A percentile compares a stretch with the other conserved stretches of the same genome.
Evolutionary conservation across 2,113 vertebrate species (phyloP).

Genomic region (Dascyllus trimaculatus): DNA sequence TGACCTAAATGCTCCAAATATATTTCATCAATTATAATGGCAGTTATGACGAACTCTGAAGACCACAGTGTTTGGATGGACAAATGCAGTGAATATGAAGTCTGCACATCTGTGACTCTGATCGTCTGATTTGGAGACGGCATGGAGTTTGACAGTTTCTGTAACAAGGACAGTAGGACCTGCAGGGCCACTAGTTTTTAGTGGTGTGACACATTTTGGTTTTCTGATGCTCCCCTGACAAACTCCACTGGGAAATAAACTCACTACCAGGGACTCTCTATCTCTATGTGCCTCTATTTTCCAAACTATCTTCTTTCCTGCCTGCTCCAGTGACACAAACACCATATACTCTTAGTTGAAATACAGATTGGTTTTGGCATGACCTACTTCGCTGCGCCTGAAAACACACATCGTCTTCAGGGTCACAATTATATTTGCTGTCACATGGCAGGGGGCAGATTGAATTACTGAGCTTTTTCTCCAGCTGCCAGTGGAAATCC

Average conservation of each 20-base stretch:
- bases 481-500: constrained; percentile 4
- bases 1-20: neutral
- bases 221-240: constrained; percentile 34
- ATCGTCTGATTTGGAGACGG: constrained; percentile 1
- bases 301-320: neutral
- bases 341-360: constrained; percentile 15
- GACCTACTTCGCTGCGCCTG: constrained; percentile 10
- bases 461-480: constrained; percentile 48
- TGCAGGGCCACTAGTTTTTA: constrained; percentile 38
- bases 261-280: constrained; percentile 13
- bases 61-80: too few relatives aligned
- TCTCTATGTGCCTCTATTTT: neutral
- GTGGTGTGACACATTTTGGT: constrained; percentile 43
- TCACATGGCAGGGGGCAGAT: constrained; percentile 50
- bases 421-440: constrained; percentile 50
- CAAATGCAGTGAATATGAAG: neutral
- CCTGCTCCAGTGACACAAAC: constrained; percentile 16
- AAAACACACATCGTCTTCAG: constrained; percentile 39
- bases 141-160: neutral
- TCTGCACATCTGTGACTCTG: neutral
- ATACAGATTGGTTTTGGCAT: constrained; percentile 23
- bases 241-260: constrained; percentile 41
- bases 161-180: constrained; percentile 50
- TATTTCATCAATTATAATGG: neutral
- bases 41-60: too few relatives aligned